Base-by-base conservation (phyloP, 1,140 invertebrate genomes). In the Listronotus oregonensis region DNA sequence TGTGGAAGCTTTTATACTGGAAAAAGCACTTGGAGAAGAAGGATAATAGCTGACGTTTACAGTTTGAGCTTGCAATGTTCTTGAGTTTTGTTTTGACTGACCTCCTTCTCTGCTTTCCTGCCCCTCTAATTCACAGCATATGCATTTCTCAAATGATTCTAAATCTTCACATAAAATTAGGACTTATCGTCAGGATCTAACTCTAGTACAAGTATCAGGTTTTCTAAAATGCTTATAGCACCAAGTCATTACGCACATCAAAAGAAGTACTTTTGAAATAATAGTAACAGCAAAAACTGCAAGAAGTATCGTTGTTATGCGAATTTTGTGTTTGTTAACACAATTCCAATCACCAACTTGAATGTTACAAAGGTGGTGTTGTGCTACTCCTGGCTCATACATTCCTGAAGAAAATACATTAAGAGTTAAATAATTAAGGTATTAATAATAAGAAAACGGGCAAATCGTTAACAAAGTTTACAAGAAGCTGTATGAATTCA, bases 191-290 rank as follows among this genome's bases (percentile, higher is more conserved):
- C 56, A 9, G 64, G 64, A 47, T 67, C 51, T 3, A 67, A 44
- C 42, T 44, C 31, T 21, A 11, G n/a, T 40, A 37, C 64, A 70
- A 9, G 40, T 44, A 17, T 62, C 62, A 8, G 54, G 27, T 46
- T 50, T 49, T 54, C 37, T 42, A 37, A 56, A 70, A 42, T 67
- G 65, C 32, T 52, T 64, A 42, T 70, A 70, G 47, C 68, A 70
- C 68, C 68, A 70, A 17, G 54, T 70, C 47, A 70, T 47, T 14
- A 70, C 18, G 40, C 68, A 70, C 68, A 70, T 67, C 9, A 70
- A 18, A n/a, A 70, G 32, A n/a, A 70, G 43, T 8, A 70, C 37
- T 43, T 70, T 70, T 17, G 68, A 64, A 9, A 66, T 62, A 10
- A 70, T 58, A 4, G 68, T 70, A 11, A 70, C 8, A 0, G 64